Evolutionary conservation across 2,797 vertebrate genomes (phyloP).

Genomic region (Sciurus vulgaris): DNA sequence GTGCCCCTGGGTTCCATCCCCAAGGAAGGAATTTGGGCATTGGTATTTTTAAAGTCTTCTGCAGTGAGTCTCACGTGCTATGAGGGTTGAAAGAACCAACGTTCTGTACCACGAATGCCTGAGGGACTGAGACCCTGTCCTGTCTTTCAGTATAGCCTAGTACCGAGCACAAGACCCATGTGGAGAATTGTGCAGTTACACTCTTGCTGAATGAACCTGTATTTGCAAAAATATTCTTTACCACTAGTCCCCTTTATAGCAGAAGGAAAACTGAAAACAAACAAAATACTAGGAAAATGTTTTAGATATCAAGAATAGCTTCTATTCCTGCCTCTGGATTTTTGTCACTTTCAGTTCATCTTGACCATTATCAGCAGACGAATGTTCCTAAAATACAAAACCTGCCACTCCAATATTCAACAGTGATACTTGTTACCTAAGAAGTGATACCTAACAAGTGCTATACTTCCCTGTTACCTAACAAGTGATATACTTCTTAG

Average conservation of each 20-base stretch:
- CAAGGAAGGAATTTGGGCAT: neutral
- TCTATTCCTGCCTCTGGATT: neutral
- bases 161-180: neutral
- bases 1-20: no score
- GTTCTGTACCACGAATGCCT: neutral
- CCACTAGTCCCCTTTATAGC: neutral
- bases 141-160: neutral
- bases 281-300: neutral
- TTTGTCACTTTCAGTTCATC: slow-evolving; percentile 29
- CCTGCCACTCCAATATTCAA: neutral
- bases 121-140: neutral
- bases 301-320: slow-evolving; percentile 32
- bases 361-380: slow-evolving; percentile 5
- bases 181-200: neutral
- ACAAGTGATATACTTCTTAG: neutral
- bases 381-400: slow-evolving; percentile 40
- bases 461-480: neutral
- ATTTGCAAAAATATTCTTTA: neutral
- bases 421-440: neutral
- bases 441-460: neutral
- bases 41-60: neutral
- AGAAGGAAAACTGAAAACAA: slow-evolving; percentile 13
- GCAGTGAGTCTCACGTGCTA: neutral
- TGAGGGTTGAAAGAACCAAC: neutral
- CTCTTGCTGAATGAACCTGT: slow-evolving; percentile 37